A percentile compares a stretch with the other conserved stretches of the same genome.
phyloP scores from a whole-genome alignment of 1,140 invertebrate species.

The Bradysia coprophila region DNA sequence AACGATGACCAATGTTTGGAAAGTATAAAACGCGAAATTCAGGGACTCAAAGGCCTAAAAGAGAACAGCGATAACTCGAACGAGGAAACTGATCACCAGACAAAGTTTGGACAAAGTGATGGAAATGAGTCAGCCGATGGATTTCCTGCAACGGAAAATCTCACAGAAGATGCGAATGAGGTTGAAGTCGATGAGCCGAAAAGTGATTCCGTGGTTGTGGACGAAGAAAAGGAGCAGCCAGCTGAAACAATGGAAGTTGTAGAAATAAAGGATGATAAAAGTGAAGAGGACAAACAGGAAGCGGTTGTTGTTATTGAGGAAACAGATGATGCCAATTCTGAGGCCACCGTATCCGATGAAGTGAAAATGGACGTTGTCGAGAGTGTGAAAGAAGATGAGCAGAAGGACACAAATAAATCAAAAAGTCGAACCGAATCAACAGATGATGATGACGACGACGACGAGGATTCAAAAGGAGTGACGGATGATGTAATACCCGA shows the following conservation, averaged over 20 bases:
- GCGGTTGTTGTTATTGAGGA: conserved; percentile 5
- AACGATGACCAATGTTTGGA: not conserved
- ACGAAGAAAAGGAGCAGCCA: conserved; percentile 16
- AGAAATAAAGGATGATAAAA: conserved; percentile 7
- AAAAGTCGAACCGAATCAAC: conserved; percentile 5
- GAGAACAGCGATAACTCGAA: not conserved
- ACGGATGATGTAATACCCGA: conserved; percentile 17
- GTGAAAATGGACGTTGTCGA: not conserved
- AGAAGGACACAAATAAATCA: conserved; percentile 4
- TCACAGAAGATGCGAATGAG: conserved; percentile 10
- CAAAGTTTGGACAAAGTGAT: conserved; percentile 12
- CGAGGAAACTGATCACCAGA: not conserved
- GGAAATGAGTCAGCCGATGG: conserved; percentile 12
- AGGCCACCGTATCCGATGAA: conserved; percentile 7
- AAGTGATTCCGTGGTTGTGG: conserved; percentile 1
- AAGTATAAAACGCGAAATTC: not conserved
- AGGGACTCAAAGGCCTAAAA: not conserved
- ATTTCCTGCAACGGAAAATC: conserved; percentile 7
- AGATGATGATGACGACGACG: conserved; percentile 9
- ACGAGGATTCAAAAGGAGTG: conserved; percentile 16
- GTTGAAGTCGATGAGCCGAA: not conserved
- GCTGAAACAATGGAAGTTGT: conserved; percentile 8
- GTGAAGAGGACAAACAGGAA: conserved; percentile 5
- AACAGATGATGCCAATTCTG: conserved; percentile 15
- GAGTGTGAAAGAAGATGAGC: conserved; percentile 3